Evolutionary conservation across 2,797 vertebrate genomes (phyloP).

Genomic region (Apogon talboti): DNA sequence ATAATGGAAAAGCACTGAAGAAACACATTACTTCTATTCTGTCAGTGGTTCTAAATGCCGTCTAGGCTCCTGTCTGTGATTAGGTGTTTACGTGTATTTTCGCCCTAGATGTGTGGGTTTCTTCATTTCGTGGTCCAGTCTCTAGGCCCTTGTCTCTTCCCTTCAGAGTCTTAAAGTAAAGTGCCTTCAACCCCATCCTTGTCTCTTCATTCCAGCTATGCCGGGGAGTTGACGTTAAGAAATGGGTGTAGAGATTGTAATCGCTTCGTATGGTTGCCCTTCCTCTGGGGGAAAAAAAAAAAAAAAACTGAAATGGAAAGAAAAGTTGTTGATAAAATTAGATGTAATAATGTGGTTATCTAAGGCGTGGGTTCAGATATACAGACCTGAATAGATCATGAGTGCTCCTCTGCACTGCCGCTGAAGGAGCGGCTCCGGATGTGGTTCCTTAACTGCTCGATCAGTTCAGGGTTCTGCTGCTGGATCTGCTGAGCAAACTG

Average conservation of each 20-base stretch:
- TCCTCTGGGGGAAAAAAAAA: conserved; percentile 43
- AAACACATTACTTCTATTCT: conserved; percentile 35
- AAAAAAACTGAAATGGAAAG: conserved; percentile 52
- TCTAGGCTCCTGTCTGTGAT: conserved; percentile 30
- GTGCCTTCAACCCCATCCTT: conserved; percentile 74
- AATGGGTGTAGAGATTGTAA: conserved; percentile 83
- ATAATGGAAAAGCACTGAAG: conserved; percentile 53
- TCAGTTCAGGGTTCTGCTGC: conserved; percentile 98
- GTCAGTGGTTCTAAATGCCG: conserved; percentile 17
- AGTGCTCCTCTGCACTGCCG: conserved; percentile 94
- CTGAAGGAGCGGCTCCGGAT: conserved; percentile 97
- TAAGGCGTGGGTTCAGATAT: neutral
- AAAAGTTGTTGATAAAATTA: neutral
- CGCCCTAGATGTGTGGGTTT: conserved; percentile 58
- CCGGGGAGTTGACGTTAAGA: conserved; percentile 75
- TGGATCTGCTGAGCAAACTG: conserved; percentile 99
- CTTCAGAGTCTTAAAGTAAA: conserved; percentile 71
- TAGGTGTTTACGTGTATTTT: conserved; percentile 37
- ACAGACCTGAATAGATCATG: conserved; percentile 84
- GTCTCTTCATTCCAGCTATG: conserved; percentile 74
- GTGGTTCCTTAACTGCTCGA: conserved; percentile 97
- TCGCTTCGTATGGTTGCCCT: conserved; percentile 68
- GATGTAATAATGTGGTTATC: fast-evolving
- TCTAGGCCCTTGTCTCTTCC: conserved; percentile 39
- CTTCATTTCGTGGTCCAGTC: conserved; percentile 47